phyloP scores from a whole-genome alignment of 2,797 vertebrate genomes.

The Takifugu rubripes region DNA sequence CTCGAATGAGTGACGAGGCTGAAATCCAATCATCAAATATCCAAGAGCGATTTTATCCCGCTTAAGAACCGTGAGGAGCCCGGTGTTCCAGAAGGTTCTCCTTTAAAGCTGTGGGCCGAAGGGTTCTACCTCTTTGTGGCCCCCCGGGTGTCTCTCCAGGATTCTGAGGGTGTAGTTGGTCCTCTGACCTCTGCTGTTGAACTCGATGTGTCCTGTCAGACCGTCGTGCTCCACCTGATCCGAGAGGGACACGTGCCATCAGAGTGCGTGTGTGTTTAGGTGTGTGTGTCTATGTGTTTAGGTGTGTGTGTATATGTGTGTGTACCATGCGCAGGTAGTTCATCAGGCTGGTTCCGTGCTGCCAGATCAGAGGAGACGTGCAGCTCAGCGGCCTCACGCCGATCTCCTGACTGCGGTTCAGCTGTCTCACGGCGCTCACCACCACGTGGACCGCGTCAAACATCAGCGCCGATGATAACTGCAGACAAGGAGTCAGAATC shows the following conservation, averaged over 20 bases:
- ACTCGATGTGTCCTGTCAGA: slow-evolving; percentile 87
- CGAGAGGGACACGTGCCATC: not conserved
- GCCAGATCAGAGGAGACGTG: slow-evolving; percentile 83
- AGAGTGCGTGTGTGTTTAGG: not conserved
- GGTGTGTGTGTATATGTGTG: slow-evolving; percentile 4
- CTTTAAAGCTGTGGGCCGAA: too few relatives aligned
- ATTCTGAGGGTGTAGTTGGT: slow-evolving; percentile 89
- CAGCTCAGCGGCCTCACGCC: slow-evolving; percentile 86
- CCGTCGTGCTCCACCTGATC: slow-evolving; percentile 87
- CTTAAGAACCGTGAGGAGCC: too few relatives aligned
- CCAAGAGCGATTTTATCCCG: too few relatives aligned
- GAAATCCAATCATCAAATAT: too few relatives aligned
- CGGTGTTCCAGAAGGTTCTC: too few relatives aligned
- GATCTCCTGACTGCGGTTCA: slow-evolving; percentile 91
- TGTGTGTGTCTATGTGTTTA: not conserved
- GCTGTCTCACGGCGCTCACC: slow-evolving; percentile 84
- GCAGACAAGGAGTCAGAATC: not conserved
- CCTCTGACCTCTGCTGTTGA: slow-evolving; percentile 92
- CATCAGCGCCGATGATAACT: slow-evolving; percentile 88
- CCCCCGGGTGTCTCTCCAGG: slow-evolving; percentile 83
- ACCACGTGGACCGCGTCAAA: slow-evolving; percentile 91
- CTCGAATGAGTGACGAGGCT: too few relatives aligned
- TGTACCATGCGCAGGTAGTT: slow-evolving; percentile 88
- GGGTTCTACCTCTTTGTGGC: slow-evolving; percentile 83
- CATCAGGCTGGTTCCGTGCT: slow-evolving; percentile 87